Evolutionary conservation across 2,888 invertebrate genomes (phyloP).

Genomic region (Encarsia formosa): DNA sequence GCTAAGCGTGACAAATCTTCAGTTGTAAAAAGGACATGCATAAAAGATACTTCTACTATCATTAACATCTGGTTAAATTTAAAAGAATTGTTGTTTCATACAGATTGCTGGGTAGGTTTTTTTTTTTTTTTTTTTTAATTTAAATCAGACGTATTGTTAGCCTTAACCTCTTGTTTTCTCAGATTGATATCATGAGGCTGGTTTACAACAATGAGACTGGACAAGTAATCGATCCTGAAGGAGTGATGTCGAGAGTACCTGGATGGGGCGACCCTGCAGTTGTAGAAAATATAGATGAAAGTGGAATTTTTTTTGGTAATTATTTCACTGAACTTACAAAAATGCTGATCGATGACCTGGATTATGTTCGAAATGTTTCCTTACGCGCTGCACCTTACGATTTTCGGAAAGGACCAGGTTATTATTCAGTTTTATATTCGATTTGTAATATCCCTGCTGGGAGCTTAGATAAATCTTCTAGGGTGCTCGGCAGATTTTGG

Average conservation of each 20-base stretch:
- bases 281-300: slow-evolving; percentile 65
- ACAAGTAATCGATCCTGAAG: slow-evolving; percentile 73
- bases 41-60: not conserved
- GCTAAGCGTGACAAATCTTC: not conserved
- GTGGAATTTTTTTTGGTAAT: not conserved
- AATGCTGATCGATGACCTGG: slow-evolving; percentile 59
- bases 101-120: no score
- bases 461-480: no score
- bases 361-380: slow-evolving; percentile 74
- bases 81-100: no score
- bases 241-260: slow-evolving; percentile 75
- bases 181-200: slow-evolving; percentile 79
- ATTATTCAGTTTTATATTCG: no score
- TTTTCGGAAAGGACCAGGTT: slow-evolving; percentile 92
- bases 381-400: slow-evolving; percentile 94
- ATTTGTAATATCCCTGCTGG: no score
- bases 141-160: no score
- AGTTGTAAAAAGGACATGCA: not conserved
- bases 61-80: not conserved
- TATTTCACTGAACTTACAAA: not conserved
- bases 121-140: no score
- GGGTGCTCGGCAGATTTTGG: no score
- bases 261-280: slow-evolving; percentile 85
- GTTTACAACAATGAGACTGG: slow-evolving; percentile 80
- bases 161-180: no score